phyloP scores from a whole-genome alignment of 2,797 vertebrate genomes.

The Furcifer pardalis region DNA sequence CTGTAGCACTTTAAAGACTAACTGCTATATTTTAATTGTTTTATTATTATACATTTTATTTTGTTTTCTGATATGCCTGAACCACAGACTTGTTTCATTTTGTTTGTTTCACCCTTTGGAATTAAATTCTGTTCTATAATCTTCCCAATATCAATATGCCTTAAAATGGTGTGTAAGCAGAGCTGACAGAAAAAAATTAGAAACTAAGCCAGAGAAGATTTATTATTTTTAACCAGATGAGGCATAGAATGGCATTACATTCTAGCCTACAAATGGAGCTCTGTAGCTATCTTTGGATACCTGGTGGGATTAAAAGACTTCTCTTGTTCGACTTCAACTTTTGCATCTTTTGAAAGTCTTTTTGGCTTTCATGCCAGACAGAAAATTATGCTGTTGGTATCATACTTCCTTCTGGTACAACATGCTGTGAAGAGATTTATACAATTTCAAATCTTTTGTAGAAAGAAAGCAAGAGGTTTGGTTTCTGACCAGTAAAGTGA shows the following conservation, averaged over 20 bases:
- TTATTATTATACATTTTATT: too few relatives aligned
- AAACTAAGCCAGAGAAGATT: background rate
- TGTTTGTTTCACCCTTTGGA: constrained; percentile 7
- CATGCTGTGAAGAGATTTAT: constrained; percentile 7
- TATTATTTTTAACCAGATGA: constrained; percentile 7
- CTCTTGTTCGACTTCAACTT: constrained; percentile 47
- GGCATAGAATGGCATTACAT: constrained; percentile 33
- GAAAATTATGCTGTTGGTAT: constrained; percentile 35
- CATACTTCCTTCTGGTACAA: constrained; percentile 26
- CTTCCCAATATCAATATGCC: background rate
- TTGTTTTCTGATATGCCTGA: background rate
- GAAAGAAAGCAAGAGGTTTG: constrained; percentile 45
- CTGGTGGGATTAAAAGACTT: constrained; percentile 50
- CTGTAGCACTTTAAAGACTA: too few relatives aligned
- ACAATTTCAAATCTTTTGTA: constrained; percentile 27
- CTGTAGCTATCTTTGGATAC: constrained; percentile 33
- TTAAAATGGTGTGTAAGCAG: constrained; percentile 19
- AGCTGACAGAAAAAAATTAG: constrained; percentile 9
- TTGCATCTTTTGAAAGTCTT: constrained; percentile 42
- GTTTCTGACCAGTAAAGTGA: constrained; percentile 16
- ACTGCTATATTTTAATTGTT: too few relatives aligned
- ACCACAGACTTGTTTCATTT: too few relatives aligned
- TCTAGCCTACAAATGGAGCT: constrained; percentile 17
- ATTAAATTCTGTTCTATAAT: constrained; percentile 32
- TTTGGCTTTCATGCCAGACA: constrained; percentile 29